Base-by-base conservation (phyloP, 2,797 vertebrate genomes). In the Alca torda region DNA sequence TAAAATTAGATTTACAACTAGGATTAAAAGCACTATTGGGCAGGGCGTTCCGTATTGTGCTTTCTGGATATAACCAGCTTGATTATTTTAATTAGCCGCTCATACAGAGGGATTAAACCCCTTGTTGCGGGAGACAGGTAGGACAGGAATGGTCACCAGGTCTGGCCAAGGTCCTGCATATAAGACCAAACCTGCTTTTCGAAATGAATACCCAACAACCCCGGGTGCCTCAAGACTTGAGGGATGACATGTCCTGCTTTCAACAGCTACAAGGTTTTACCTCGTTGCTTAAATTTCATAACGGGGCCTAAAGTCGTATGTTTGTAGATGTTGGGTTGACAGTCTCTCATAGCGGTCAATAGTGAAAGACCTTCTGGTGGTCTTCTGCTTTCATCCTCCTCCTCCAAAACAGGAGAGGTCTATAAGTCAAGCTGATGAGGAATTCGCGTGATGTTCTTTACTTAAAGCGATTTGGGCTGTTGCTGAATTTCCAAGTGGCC, bases 261-360 rank as follows among this genome's bases (percentile, higher is more conserved):
- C 16, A 16, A 46, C 56, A 78, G 39, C 56, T 28, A 18, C 46
- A 11, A 7, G 2, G 37, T 53, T 53, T 37, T 26, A 50, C 35
- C 23, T 18, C 5, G 23, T 45, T 61, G 4, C 15, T 53, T 53
- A 28, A 77, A 45, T 4, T 37, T 46, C 24, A 13, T 18, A 24
- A 28, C 1, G 3, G 8, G 39, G n/a, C 19, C 53, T n/a, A 4
- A 69, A 69, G 15, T 23, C 12, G 0, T 35, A 7, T 8, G 37
- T 53, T 57, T 24, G 35, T 23, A 15, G 2, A 0, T 6, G 45
- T 31, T 21, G 45, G 45, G 53, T 35, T n/a, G 56, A 24, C 24
- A 28, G 23, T 54, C 30, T 69, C 12, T 10, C 28, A 28, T 4
- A 19, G 21, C 0, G 48, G 28, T 39, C 39, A 13, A 14, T 15